Base-by-base conservation (phyloP, 2,113 vertebrate species). In the Scophthalmus maximus region DNA sequence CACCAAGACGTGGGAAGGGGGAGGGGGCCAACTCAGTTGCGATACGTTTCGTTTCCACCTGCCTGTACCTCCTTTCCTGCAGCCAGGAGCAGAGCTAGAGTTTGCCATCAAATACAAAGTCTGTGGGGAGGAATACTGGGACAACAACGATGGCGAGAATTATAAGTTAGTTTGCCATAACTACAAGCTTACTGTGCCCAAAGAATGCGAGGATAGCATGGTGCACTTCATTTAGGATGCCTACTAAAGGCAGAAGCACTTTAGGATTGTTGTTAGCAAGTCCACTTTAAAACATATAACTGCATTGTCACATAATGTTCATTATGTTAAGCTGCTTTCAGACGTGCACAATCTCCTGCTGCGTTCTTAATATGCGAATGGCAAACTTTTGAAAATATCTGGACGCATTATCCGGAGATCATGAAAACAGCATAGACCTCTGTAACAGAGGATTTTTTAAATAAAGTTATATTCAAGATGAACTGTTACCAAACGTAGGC, bases 151-250 rank as follows among this genome's bases (percentile, higher is more conserved):
- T 8, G 95, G 96, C 25, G 85, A 88, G 11, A 96, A 99, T 92
- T 99, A 99, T 86, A 96, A 91, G 52, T 94, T 99, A 42, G 92
- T 93, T 0, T 97, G 94, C 81, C 91, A 95, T 83, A 93, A 83
- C 82, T 96, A 98, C 67, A 95, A 94, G 20, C 92, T 98, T 20
- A 93, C 92, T 76, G 92, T 97, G 88, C 97, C 97, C 0, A 95
- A 95, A 50, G 97, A 98, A 79, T 97, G 96, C 5, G 95, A 98
- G 62, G 95, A 95, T 57, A 98, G 96, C 91, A 97, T 97, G 95
- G 95, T 98, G 85, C 96, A 98, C 91, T 99, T 98, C 82, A 95
- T 96, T 81, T 99, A 91, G 94, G 38, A 68, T 47, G 32, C 67
- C 77, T 20, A 53, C 22, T 42, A 29, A 71, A 47, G 0, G 12